Percentiles rank a stretch among this genome's conserved stretches.
phyloP scores from a whole-genome alignment of 2,113 vertebrate genomes.

The Oncorhynchus tshawytscha region DNA sequence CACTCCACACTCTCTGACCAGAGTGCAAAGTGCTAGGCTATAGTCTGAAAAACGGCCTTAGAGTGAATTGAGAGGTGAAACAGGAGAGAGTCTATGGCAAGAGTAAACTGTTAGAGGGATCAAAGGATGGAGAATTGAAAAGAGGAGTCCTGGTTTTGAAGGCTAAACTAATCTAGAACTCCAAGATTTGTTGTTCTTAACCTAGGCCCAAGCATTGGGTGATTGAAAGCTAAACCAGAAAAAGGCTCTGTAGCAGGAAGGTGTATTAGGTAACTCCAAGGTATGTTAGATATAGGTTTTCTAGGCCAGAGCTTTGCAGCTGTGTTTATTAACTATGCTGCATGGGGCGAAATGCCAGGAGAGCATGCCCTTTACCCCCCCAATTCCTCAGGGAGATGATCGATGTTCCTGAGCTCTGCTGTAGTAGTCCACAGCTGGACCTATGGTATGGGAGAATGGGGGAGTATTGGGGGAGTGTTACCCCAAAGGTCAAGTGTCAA shows the following conservation, averaged over 20 bases:
- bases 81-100: background rate
- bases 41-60: too few species aligned
- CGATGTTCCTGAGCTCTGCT: background rate
- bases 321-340: constrained; percentile 50
- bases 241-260: background rate
- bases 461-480: background rate
- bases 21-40: too few species aligned
- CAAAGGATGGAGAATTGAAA: too few species aligned
- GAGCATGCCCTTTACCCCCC: constrained; percentile 33
- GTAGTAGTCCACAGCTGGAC: background rate
- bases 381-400: background rate
- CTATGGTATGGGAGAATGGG: background rate
- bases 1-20: background rate
- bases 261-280: background rate
- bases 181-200: too few species aligned
- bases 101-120: too few species aligned
- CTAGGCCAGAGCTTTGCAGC: constrained; percentile 26
- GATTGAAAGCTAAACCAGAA: too few species aligned
- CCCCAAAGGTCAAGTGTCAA: constrained; percentile 19
- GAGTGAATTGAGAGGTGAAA: too few species aligned
- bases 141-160: too few species aligned
- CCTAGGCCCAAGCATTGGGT: too few species aligned
- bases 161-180: too few species aligned
- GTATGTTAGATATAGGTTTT: background rate
- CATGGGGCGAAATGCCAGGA: constrained; percentile 50